phyloP scores from a whole-genome alignment of 2,888 invertebrate genomes.

The Scotopteryx bipunctaria region DNA sequence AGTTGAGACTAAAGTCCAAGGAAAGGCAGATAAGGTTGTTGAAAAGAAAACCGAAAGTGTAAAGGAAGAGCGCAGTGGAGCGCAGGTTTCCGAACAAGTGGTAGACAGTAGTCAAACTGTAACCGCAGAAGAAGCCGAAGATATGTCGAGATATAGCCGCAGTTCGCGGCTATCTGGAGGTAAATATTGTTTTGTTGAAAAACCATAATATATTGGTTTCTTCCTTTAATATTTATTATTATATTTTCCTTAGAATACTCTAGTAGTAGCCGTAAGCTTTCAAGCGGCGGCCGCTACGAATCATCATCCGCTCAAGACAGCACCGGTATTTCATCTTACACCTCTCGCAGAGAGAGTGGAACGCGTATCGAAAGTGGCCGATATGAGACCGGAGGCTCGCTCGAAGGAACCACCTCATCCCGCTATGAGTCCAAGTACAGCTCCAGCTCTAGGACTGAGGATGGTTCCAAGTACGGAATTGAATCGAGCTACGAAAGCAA shows the following conservation, averaged over 20 bases:
- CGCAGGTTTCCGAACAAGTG: constrained; percentile 41
- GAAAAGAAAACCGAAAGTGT: constrained; percentile 36
- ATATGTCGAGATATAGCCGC: constrained; percentile 85
- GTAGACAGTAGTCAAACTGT: constrained; percentile 67
- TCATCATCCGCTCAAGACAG: constrained; percentile 64
- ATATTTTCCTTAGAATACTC: constrained; percentile 63
- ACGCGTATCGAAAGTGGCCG: constrained; percentile 61
- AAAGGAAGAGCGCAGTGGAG: constrained; percentile 48
- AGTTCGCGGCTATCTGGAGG: constrained; percentile 86
- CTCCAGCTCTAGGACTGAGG: constrained; percentile 52
- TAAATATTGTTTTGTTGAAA: constrained; percentile 43
- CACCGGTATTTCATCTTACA: constrained; percentile 57
- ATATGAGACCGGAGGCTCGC: constrained; percentile 57
- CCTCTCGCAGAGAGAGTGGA: constrained; percentile 71
- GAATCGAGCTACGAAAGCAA: constrained; percentile 51
- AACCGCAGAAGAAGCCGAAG: constrained; percentile 66
- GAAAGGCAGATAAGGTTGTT: constrained; percentile 34
- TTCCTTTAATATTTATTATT: not conserved
- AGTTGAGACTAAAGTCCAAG: constrained; percentile 11
- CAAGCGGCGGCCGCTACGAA: constrained; percentile 69
- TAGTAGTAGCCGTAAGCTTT: constrained; percentile 67
- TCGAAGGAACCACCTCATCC: constrained; percentile 62
- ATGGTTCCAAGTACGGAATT: constrained; percentile 53
- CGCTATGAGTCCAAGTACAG: constrained; percentile 69
- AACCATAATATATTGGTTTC: not conserved